phyloP scores from a whole-genome alignment of 2,113 vertebrate species.

The Ariopsis seemanni region DNA sequence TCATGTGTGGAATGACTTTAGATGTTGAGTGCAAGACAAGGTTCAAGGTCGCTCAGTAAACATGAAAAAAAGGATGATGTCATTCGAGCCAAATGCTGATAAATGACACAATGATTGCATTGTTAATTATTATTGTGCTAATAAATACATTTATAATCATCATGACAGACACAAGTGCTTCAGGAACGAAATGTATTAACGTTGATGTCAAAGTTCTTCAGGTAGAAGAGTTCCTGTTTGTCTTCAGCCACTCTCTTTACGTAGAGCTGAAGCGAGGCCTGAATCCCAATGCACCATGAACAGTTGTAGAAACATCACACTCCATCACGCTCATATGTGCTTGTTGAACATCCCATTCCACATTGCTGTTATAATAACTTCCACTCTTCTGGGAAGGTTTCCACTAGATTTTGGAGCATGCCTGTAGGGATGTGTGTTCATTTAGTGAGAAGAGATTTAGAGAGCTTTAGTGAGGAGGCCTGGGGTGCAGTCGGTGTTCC shows the following conservation, averaged over 20 bases:
- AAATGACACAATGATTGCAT: neutral
- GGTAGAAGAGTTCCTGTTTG: too few relatives aligned
- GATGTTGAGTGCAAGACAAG: neutral
- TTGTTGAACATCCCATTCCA: neutral
- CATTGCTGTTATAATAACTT: too few relatives aligned
- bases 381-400: neutral
- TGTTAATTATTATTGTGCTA: neutral
- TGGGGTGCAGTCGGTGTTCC: neutral
- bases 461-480: neutral
- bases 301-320: too few relatives aligned
- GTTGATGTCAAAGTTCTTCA: neutral
- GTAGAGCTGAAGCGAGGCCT: neutral
- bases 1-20: neutral
- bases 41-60: neutral
- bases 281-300: too few relatives aligned
- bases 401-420: too few relatives aligned
- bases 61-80: neutral
- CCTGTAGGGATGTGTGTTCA: neutral
- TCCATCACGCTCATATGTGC: too few relatives aligned
- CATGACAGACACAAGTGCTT: neutral
- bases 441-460: neutral
- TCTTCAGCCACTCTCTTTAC: too few relatives aligned
- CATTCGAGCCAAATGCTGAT: neutral
- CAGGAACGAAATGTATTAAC: neutral
- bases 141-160: neutral